Percentiles rank a stretch among this genome's conserved stretches.
Conservation (phyloP, 1,140 invertebrate genomes). For the Hyposmocoma kahamanoa region DNA sequence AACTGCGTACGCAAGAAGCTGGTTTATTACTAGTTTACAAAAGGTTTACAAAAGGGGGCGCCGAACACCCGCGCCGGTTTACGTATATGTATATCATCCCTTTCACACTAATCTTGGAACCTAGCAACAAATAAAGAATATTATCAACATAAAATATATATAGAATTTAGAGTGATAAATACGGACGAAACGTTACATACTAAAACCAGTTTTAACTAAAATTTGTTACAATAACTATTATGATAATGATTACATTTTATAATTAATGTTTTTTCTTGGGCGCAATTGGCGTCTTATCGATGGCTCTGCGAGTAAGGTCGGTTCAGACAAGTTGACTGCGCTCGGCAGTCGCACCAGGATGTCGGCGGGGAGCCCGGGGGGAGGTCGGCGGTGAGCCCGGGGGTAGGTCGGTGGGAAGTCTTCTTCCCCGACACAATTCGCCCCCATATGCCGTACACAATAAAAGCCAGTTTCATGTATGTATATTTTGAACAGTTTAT, state of each 20-base stretch:
- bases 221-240: background rate
- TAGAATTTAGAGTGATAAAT: no score
- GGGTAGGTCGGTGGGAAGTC: no score
- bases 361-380: no score
- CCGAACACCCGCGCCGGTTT: background rate
- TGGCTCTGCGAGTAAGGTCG: no score
- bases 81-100: background rate
- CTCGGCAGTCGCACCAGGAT: no score
- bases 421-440: background rate
- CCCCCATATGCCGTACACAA: background rate
- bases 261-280: background rate
- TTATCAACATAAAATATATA: background rate
- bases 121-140: background rate
- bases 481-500: background rate
- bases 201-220: background rate
- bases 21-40: background rate
- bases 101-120: background rate
- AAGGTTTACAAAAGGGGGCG: no score
- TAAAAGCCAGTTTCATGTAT: background rate
- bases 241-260: background rate
- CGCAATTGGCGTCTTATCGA: background rate
- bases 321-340: no score
- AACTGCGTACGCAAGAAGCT: no score
- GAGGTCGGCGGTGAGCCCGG: no score
- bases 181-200: no score